Conservation (phyloP, 2,888 invertebrate genomes). For the Hydrotaea diabolus region DNA sequence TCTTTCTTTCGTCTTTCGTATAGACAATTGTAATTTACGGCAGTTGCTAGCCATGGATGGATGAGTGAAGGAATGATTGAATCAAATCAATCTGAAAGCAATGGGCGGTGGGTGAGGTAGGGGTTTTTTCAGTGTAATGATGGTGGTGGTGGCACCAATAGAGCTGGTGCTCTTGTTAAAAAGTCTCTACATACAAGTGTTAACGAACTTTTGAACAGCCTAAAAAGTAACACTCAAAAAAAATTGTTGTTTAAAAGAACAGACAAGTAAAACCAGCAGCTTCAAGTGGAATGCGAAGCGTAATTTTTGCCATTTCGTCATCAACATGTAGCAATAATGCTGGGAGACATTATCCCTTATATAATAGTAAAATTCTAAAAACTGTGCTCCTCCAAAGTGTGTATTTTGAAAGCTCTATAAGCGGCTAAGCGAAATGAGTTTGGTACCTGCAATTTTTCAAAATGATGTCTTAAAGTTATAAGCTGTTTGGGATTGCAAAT, state of each 20-base stretch:
- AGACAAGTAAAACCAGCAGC: no score
- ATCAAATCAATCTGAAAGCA: background rate
- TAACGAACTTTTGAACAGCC: constrained; percentile 48
- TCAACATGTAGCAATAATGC: no score
- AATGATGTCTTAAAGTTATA: no score
- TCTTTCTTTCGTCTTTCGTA: constrained; percentile 39
- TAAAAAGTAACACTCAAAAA: constrained; percentile 2
- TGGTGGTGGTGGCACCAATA: background rate
- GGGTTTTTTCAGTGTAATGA: background rate
- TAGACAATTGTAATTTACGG: constrained; percentile 41
- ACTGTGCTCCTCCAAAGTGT: no score
- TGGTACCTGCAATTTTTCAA: no score
- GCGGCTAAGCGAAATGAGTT: no score
- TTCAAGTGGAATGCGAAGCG: no score
- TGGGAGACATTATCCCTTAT: no score
- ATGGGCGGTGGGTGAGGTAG: background rate
- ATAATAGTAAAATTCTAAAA: no score
- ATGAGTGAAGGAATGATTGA: constrained; percentile 42
- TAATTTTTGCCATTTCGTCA: no score
- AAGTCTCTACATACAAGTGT: constrained; percentile 23
- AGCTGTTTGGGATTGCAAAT: no score
- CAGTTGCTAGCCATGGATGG: background rate
- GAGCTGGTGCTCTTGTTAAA: background rate
- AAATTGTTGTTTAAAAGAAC: constrained; percentile 28
- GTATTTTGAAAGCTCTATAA: no score